Conservation (phyloP, 2,797 vertebrate species). For the Eulemur rubriventer region DNA sequence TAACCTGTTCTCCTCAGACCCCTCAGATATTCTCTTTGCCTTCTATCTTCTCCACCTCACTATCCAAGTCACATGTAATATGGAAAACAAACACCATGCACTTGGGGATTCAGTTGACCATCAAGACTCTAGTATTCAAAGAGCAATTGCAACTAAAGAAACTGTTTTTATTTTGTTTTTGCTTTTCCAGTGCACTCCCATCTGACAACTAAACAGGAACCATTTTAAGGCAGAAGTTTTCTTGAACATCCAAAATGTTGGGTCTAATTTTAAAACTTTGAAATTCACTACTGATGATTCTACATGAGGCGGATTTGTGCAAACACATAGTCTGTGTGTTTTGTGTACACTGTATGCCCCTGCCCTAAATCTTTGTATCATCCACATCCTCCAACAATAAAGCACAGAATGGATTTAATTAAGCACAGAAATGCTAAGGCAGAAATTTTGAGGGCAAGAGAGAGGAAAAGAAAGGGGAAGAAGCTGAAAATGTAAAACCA, state of each 20-base stretch:
- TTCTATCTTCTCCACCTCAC: not conserved
- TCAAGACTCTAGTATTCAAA: not conserved
- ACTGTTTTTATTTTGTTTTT: slow-evolving; percentile 26
- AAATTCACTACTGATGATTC: slow-evolving; percentile 63
- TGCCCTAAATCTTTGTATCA: not conserved
- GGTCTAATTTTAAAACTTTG: slow-evolving; percentile 43
- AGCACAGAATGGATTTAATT: slow-evolving; percentile 82
- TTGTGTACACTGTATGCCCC: not conserved
- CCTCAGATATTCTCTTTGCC: not conserved
- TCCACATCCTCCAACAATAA: slow-evolving; percentile 33
- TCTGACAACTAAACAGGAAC: slow-evolving; percentile 33
- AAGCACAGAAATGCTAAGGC: slow-evolving; percentile 79
- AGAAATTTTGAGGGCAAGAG: slow-evolving; percentile 66
- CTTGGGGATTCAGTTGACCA: not conserved
- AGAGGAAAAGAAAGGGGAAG: slow-evolving; percentile 70
- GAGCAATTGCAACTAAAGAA: slow-evolving; percentile 5
- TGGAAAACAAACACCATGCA: not conserved
- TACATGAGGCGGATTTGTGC: not conserved
- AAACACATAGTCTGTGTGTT: not conserved
- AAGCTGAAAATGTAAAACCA: slow-evolving; percentile 77
- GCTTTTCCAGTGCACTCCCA: slow-evolving; percentile 3
- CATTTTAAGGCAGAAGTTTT: slow-evolving; percentile 32
- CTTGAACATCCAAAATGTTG: not conserved
- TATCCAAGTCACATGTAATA: not conserved
- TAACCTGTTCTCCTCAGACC: not conserved